Conservation (phyloP, 2,888 invertebrate genomes). For the Teleiodes luculella region DNA sequence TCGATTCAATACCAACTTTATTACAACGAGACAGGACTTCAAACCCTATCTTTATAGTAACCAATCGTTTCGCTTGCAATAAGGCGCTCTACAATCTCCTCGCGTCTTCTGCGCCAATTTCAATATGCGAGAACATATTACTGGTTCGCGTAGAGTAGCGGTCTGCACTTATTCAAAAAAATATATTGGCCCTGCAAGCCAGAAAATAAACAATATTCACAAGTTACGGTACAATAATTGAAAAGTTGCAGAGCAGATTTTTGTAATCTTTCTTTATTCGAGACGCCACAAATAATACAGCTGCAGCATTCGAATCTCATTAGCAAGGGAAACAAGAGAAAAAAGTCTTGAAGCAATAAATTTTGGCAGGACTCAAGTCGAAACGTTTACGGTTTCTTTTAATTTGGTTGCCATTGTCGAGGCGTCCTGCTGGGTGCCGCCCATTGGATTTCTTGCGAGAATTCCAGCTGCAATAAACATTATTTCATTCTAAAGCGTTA, state of each 20-base stretch:
- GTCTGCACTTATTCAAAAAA: slow-evolving; percentile 15
- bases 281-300: slow-evolving; percentile 61
- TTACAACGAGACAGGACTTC: slow-evolving; percentile 54
- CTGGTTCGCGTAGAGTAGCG: slow-evolving; percentile 29
- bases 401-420: slow-evolving; percentile 76
- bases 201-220: slow-evolving; percentile 41
- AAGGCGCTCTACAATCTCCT: slow-evolving; percentile 59
- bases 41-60: slow-evolving; percentile 39
- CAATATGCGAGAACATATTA: slow-evolving; percentile 54
- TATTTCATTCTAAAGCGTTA: slow-evolving; percentile 70
- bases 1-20: slow-evolving; percentile 66
- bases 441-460: slow-evolving; percentile 68
- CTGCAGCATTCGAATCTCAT: slow-evolving; percentile 75
- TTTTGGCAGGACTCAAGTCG: slow-evolving; percentile 75
- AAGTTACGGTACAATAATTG: slow-evolving; percentile 43
- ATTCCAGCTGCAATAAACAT: slow-evolving; percentile 73
- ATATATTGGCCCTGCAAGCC: slow-evolving; percentile 31
- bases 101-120: slow-evolving; percentile 54
- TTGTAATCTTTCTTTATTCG: slow-evolving; percentile 56
- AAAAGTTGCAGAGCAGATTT: slow-evolving; percentile 41
- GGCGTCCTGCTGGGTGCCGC: slow-evolving; percentile 69
- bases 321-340: slow-evolving; percentile 71
- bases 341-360: slow-evolving; percentile 71
- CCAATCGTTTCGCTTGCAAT: slow-evolving; percentile 52
- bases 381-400: slow-evolving; percentile 77